A percentile compares a stretch with the other conserved stretches of the same genome.
Evolutionary conservation across 1,140 invertebrate genomes (phyloP).

Genomic region (Danaus melanippus): DNA sequence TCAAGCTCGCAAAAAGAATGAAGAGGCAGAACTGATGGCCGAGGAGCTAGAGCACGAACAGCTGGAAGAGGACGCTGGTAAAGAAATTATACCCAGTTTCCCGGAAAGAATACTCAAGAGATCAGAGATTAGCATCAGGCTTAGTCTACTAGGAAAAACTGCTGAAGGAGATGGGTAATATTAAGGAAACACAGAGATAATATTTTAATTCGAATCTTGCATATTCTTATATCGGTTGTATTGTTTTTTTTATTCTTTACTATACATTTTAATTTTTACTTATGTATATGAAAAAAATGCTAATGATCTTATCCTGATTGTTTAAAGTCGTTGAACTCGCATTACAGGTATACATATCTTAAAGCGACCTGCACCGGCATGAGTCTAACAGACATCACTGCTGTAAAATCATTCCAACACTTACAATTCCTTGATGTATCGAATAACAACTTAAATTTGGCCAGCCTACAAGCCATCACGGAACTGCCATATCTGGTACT

Average conservation of each 20-base stretch:
- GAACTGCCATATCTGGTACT: slow-evolving; percentile 67
- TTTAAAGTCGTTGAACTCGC: not conserved
- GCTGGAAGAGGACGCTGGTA: slow-evolving; percentile 13
- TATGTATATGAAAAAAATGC: too few relatives aligned
- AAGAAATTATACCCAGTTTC: slow-evolving; percentile 17
- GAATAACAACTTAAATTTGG: slow-evolving; percentile 63
- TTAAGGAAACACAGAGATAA: too few relatives aligned
- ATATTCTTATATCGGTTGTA: too few relatives aligned
- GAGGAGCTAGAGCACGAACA: slow-evolving; percentile 17
- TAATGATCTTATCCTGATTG: too few relatives aligned
- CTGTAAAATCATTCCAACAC: slow-evolving; percentile 66
- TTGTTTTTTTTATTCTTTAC: too few relatives aligned
- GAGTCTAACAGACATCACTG: slow-evolving; percentile 64
- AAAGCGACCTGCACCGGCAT: slow-evolving; percentile 57
- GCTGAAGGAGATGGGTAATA: slow-evolving; percentile 58
- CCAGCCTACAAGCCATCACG: slow-evolving; percentile 60
- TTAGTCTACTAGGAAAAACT: slow-evolving; percentile 56
- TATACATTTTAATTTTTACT: too few relatives aligned
- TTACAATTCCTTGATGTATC: slow-evolving; percentile 72
- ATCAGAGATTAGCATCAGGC: slow-evolving; percentile 47
- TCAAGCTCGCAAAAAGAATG: not conserved
- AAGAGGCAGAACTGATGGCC: slow-evolving; percentile 3
- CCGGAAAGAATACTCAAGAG: slow-evolving; percentile 30
- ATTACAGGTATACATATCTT: slow-evolving; percentile 62
- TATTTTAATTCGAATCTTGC: too few relatives aligned